Base-by-base conservation (phyloP, 2,113 vertebrate genomes). In the Phycodurus eques region DNA sequence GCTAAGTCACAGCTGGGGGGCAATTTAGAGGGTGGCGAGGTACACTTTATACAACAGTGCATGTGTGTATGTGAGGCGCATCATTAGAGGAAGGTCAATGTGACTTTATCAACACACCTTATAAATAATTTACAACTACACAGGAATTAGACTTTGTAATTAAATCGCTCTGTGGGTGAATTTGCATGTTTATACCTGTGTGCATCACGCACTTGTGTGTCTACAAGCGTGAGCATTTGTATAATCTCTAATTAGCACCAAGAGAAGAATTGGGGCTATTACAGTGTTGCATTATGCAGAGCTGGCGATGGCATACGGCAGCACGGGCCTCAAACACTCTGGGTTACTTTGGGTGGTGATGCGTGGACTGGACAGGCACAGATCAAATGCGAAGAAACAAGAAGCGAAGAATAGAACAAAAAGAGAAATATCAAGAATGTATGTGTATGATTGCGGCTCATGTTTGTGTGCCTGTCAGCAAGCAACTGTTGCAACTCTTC, bases 101-200 rank as follows among this genome's bases (percentile, higher is more conserved):
- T 75, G 82, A 86, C 81, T 83, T 80, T 12, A 66, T 67, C 74
- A 80, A 78, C 60, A 80, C 73, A 68, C 51, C 80, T 85, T 88
- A 90, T 89, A 90, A 88, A 90, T 87, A 90, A 90, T 88, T 86
- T 84, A 88, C 83, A 90, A 75, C 59, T 15, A 77, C 76, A 71
- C 76, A 87, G 59, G 71, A 87, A 90, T 90, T 88, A 89, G 88
- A 90, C 83, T 90, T 91, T 88, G 80, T 88, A 91, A 91, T 90
- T 88, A 85, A 56, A 85, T 73, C 79, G 83, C 81, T 83, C 72
- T 72, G 35, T 19, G 71, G 60, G 43, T 69, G 66, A 73, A 49
- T 79, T 77, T 82, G 67, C 67, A 71, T 75, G 80, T 79, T 72
- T 71, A 70, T 69, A 73, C 44, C n/a, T 73, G 72, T 73, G 78